Base-by-base conservation (phyloP, 2,113 vertebrate genomes). In the Platysternon megacephalum region DNA sequence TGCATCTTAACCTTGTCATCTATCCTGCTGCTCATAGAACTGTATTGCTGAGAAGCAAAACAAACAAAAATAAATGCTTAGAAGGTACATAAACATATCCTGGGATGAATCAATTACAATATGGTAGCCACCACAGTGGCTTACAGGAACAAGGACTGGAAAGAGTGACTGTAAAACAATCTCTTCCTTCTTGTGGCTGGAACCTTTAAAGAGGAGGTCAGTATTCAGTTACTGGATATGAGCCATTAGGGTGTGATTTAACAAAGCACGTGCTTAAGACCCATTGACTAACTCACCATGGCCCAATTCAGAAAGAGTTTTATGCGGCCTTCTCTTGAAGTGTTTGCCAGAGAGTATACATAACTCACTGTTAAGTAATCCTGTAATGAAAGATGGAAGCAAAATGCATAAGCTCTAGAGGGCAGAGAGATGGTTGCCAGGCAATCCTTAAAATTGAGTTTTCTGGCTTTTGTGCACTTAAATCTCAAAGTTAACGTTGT, bases 401-500 rank as follows among this genome's bases (percentile, higher is more conserved):
- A 56, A 90, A 58, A n/a, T 6, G 16, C 2, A 5, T 12, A 51
- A 13, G 32, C 53, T 82, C 22, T 86, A n/a, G 93, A 82, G 14
- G 84, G n/a, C 32, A 79, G 52, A 93, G 14, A 52, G 32, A 53
- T n/a, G 46, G 32, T 82, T 93, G 5, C 48, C 44, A 91, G 16
- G 29, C 51, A 88, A 76, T 94, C 32, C 65, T 82, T 88, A 78
- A 39, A 16, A 81, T n/a, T 26, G 8, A 8, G 82, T 94, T 89
- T 91, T 97, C 84, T 56, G 11, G 8, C 21, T 92, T 91, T 84
- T 90, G 3, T 86, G 35, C 92, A 21, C 86, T 42, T 90, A 42
- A 82, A 42, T 76, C 79, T 65, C 83, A 7, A 93, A 94, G 48
- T 91, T 85, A 93, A 72, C 84, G 91, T 84, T 93, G 9, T 51